Conservation (phyloP, 92 coral and sea anemone species). For the Porites rus region DNA sequence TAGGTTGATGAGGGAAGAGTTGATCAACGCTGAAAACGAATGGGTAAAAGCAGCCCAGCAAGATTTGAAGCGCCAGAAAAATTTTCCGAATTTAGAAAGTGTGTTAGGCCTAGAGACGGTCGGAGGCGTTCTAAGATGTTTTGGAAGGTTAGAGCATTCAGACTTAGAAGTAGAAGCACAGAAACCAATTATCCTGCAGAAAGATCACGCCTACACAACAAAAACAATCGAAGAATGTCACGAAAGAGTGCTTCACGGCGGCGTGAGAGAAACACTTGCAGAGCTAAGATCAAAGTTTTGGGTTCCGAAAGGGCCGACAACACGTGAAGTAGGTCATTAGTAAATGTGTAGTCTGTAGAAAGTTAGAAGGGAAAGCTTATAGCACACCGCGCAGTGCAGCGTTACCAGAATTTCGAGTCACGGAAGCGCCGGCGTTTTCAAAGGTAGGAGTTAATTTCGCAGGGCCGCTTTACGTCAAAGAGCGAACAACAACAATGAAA, state of each 20-base stretch:
- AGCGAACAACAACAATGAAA: slow-evolving; percentile 1
- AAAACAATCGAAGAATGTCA: slow-evolving; percentile 43
- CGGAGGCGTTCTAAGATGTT: slow-evolving; percentile 53
- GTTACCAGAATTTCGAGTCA: slow-evolving; percentile 46
- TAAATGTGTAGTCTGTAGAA: slow-evolving; percentile 40
- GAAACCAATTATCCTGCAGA: slow-evolving; percentile 48
- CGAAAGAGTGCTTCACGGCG: slow-evolving; percentile 39
- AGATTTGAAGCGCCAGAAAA: slow-evolving; percentile 6
- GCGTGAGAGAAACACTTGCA: slow-evolving; percentile 58
- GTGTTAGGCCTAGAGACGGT: slow-evolving; percentile 32
- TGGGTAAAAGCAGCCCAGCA: slow-evolving; percentile 40
- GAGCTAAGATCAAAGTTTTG: slow-evolving; percentile 59
- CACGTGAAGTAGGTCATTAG: slow-evolving; percentile 36
- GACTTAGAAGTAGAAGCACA: slow-evolving; percentile 30
- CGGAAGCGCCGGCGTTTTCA: slow-evolving; percentile 31
- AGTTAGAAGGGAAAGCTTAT: slow-evolving; percentile 13
- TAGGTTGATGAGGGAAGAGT: slow-evolving; percentile 20
- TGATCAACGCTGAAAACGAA: slow-evolving; percentile 15
- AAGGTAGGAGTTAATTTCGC: slow-evolving; percentile 60
- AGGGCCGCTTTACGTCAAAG: slow-evolving; percentile 57
- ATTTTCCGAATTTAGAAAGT: slow-evolving; percentile 24
- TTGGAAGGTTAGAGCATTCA: slow-evolving; percentile 50
- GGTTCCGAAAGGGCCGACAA: slow-evolving; percentile 66
- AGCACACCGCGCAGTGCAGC: slow-evolving; percentile 37
- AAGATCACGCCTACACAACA: slow-evolving; percentile 45